Percentiles rank a stretch among this genome's conserved stretches.
Conservation (phyloP, 2,888 invertebrate genomes). For the Idaea straminata region DNA sequence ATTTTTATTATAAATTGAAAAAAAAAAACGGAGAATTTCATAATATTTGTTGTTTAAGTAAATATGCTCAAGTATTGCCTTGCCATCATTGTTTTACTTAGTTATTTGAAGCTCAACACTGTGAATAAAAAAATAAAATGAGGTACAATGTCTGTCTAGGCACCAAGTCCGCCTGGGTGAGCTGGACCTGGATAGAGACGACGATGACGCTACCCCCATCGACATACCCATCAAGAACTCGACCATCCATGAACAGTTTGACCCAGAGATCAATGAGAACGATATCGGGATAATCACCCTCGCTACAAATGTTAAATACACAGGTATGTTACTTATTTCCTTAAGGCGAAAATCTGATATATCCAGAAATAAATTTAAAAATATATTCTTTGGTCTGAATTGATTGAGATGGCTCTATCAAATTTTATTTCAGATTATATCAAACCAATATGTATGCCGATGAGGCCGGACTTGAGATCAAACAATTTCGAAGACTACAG, state of each 20-base stretch:
- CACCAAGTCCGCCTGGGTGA: slow-evolving; percentile 81
- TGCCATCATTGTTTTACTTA: too few species aligned
- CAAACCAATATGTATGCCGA: slow-evolving; percentile 15
- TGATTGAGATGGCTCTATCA: too few species aligned
- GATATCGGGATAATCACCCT: slow-evolving; percentile 19
- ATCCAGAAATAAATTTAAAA: too few species aligned
- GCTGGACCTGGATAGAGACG: slow-evolving; percentile 79
- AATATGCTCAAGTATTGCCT: too few species aligned
- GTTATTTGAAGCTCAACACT: too few species aligned
- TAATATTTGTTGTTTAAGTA: too few species aligned
- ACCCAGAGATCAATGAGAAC: slow-evolving; percentile 3
- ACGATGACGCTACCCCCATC: slow-evolving; percentile 76
- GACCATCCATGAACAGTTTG: slow-evolving; percentile 83
- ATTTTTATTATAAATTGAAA: too few species aligned
- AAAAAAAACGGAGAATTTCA: too few species aligned
- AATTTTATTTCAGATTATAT: slow-evolving; percentile 13
- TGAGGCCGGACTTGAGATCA: background rate
- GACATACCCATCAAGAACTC: slow-evolving; percentile 76
- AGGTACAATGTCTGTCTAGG: slow-evolving; percentile 4
- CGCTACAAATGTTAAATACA: slow-evolving; percentile 59
- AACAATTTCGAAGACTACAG: slow-evolving; percentile 11
- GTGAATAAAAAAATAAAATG: too few species aligned
- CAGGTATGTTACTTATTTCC: slow-evolving; percentile 50
- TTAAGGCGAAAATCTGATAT: too few species aligned
- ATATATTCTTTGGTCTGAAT: too few species aligned